Percentiles rank a stretch among this genome's conserved stretches.
phyloP scores from a whole-genome alignment of 2,888 invertebrate genomes.

The Oscheius myriophilus region DNA sequence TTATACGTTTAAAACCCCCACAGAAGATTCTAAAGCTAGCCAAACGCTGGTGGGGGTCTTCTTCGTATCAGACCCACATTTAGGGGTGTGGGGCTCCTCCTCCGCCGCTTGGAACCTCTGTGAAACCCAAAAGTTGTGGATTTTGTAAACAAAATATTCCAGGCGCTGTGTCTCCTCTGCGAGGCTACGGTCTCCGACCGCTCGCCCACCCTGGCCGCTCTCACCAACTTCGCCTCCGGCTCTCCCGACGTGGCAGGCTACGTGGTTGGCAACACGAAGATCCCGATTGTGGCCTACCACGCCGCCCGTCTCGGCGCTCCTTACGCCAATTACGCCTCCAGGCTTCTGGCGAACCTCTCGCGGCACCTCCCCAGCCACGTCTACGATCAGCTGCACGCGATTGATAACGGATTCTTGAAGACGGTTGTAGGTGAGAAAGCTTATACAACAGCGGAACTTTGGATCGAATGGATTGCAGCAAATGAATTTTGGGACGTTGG shows the following conservation, averaged over 20 bases:
- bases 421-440: constrained; percentile 42
- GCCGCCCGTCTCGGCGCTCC: constrained; percentile 22
- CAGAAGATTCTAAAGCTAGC: too few species aligned
- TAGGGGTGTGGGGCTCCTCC: too few species aligned
- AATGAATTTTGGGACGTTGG: background rate
- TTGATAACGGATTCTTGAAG: constrained; percentile 35
- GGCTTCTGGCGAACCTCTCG: constrained; percentile 53
- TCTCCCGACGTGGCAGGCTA: constrained; percentile 48
- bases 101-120: too few species aligned
- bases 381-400: constrained; percentile 34
- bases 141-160: background rate
- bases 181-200: constrained; percentile 51
- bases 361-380: constrained; percentile 49
- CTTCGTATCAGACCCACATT: too few species aligned
- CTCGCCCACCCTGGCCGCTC: constrained; percentile 46
- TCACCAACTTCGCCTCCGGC: constrained; percentile 57
- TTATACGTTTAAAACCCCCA: too few species aligned
- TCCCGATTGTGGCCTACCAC: constrained; percentile 17
- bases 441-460: too few species aligned
- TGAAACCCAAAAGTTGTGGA: too few species aligned
- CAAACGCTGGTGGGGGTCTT: too few species aligned
- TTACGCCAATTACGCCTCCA: constrained; percentile 38
- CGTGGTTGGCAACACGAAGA: constrained; percentile 38
- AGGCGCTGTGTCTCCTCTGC: constrained; percentile 50
- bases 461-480: too few species aligned